Base-by-base conservation (phyloP, 2,797 vertebrate genomes). In the Lemur catta region DNA sequence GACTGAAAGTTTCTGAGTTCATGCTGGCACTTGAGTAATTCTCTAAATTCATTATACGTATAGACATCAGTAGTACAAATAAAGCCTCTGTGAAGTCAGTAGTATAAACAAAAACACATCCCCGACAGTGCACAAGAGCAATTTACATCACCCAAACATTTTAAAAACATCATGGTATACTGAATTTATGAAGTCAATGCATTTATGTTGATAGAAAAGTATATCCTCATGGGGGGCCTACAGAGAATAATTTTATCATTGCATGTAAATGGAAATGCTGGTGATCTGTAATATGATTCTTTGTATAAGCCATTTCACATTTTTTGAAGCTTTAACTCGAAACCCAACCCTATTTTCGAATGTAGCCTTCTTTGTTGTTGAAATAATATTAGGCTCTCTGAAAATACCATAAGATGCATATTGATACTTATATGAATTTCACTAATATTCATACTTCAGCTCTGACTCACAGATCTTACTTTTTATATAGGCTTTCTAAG, bases 11-110 rank as follows among this genome's bases (percentile, higher is more conserved):
- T 85, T 80, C 35, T 90, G 41, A 95, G 48, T 92, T 28, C 11
- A 28, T 18, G 3, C 0, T 33, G 67, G 33, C 63, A 91, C 33
- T 78, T 94, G 72, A 94, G 97, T 94, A 97, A 96, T 41, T 94
- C 28, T 38, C 65, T 43, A 96, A 92, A 67, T 61, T 33, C 59
- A 69, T 87, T 93, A 80, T 75, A 88, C 97, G 76, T 87, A 1
- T 28, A 76, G 26, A 79, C 94, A 28, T 41, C 26, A 84, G 7
- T 80, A 80, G 48, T 55, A 78, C 35, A 95, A 97, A 92, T 24
- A 82, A 82, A 89, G 96, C 7, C 26, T 91, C 67, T 78, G n/a
- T 76, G 13, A 43, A 43, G 28, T 88, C 46, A 81, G 26, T 76
- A 33, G 46, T 78, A 93, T 67, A 81, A 93, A 81, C 90, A 95